Evolutionary conservation across 1,140 invertebrate species (phyloP), one percentile per base, ranked within the genome.

Genomic region (Pararge aegeria): DNA sequence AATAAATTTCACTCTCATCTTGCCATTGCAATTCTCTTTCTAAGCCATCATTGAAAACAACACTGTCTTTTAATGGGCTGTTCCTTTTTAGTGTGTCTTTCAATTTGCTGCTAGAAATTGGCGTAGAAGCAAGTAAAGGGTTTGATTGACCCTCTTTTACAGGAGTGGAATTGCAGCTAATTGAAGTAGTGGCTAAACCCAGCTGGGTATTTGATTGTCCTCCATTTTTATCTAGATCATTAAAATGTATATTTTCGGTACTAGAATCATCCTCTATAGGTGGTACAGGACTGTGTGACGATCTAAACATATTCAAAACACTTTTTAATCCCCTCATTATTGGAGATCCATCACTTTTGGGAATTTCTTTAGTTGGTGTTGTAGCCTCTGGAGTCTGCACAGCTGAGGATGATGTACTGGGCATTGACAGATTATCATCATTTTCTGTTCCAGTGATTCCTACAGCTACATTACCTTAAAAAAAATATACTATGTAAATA

Each of bases 281-380:
- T 21, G 73, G 72, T 65, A 82, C 76, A n/a, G 87, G 84, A 53
- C 84, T 87, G 29, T 87, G 80, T 7, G 84, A 89, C 12, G 86
- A 66, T 48, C 82, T 69, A 42, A 89, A 89, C 73, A 89, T 87
- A 53, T 77, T 89, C 0, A 89, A 60, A 12, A 89, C 87, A 80
- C 73, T 82, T 59, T 87, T 87, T 0, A 89, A 52, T 0, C 87
- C 87, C 27, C 87, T 65, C 70, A 89, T 78, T 27, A 89, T 89
- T 5, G 82, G 84, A 29, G 84, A 89, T 19, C 70, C 73, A 30
- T 77, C 76, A 55, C 60, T 64, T 49, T 83, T 85, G 0, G 72
- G 64, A 16, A 79, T 66, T 38, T 87, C 87, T 65, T 87, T 89
- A 24, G 78, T 87, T 9, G 87, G 83, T 44, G 84, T 87, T 46